These are phyloP conservation scores for Germaria angustata DNA, from an alignment of 2,888 invertebrate species.

Conservation along the genomic window DNA sequence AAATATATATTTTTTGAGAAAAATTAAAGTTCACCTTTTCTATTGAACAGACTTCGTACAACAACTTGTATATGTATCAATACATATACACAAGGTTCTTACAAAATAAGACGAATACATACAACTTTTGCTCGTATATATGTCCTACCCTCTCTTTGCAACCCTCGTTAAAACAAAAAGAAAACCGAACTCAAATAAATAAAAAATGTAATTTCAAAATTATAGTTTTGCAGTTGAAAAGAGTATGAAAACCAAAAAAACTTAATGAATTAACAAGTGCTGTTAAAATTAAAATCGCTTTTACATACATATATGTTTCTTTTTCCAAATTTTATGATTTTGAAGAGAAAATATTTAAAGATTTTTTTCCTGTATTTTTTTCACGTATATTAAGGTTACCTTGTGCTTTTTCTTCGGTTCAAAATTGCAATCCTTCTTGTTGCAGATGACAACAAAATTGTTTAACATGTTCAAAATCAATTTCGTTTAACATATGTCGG, in stretches of 20 bases:
- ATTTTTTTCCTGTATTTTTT: constrained; percentile 8
- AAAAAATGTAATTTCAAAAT: constrained; percentile 50
- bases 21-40: no score
- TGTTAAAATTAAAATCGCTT: constrained; percentile 56
- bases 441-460: constrained; percentile 66
- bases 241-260: not conserved
- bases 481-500: constrained; percentile 63
- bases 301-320: not conserved
- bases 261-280: constrained; percentile 61
- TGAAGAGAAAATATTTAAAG: constrained; percentile 44
- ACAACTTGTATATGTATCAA: no score
- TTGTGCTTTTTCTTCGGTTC: not conserved
- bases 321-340: constrained; percentile 21
- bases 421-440: constrained; percentile 50
- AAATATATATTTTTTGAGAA: no score
- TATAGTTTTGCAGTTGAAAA: constrained; percentile 45
- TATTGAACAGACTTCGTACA: no score
- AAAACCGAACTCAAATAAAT: constrained; percentile 5
- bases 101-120: no score
- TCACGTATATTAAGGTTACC: constrained; percentile 42
- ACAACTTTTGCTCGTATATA: no score
- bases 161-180: not conserved
- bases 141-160: no score
- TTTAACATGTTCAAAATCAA: constrained; percentile 63
- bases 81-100: no score